Evolutionary conservation across 2,888 invertebrate species (phyloP).

Genomic region (Slavum lentiscoides): DNA sequence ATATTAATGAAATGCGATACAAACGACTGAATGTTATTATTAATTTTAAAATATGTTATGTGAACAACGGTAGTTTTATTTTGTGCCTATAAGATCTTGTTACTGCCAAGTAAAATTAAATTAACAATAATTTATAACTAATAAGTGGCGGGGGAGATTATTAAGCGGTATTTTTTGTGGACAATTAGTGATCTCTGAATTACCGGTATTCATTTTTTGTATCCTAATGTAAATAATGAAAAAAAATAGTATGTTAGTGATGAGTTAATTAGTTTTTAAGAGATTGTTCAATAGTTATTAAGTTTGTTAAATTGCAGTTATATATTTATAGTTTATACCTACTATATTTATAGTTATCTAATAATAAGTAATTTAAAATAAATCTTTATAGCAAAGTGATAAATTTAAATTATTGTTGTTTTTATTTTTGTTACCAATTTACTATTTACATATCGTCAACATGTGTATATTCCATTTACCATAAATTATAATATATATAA

Average conservation of each 20-base stretch:
- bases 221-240: conserved; percentile 48
- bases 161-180: conserved; percentile 46
- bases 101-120: conserved; percentile 37
- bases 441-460: no score
- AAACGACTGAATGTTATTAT: conserved; percentile 44
- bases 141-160: conserved; percentile 4
- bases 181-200: conserved; percentile 52
- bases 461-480: no score
- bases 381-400: conserved; percentile 43
- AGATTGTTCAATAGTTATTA: conserved; percentile 51
- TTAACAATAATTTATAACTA: conserved; percentile 18
- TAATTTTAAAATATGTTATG: conserved; percentile 6
- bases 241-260: conserved; percentile 37
- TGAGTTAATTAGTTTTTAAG: conserved; percentile 52
- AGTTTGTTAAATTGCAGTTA: conserved; percentile 50
- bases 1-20: conserved; percentile 17
- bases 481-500: no score
- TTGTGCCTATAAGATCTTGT: conserved; percentile 16
- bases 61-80: conserved; percentile 34
- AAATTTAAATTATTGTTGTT: not conserved
- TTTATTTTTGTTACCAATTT: not conserved
- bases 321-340: conserved; percentile 49
- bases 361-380: conserved; percentile 46
- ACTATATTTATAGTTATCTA: conserved; percentile 33
- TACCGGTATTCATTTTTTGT: conserved; percentile 52